Evolutionary conservation across 2,888 invertebrate genomes (phyloP).

Genomic region (Hymenopus coronatus): DNA sequence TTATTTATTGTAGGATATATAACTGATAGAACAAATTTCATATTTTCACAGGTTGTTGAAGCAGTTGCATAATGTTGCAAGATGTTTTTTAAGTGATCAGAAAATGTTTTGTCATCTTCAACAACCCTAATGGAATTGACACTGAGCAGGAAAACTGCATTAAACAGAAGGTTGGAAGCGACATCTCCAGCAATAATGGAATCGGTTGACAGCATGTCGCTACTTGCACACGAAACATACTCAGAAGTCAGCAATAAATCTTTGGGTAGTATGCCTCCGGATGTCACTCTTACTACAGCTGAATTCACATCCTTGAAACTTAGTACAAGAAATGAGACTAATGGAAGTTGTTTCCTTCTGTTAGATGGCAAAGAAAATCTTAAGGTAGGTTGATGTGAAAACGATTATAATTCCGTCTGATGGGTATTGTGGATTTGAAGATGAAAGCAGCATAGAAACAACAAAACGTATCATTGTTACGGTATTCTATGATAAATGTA

Average conservation of each 20-base stretch:
- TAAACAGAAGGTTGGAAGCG: neutral
- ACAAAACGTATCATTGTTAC: no score
- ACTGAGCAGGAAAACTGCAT: neutral
- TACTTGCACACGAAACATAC: constrained; percentile 29
- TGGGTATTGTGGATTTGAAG: no score
- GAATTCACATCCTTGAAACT: constrained; percentile 40
- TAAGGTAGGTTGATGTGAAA: constrained; percentile 42
- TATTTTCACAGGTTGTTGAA: neutral
- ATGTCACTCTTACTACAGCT: constrained; percentile 39
- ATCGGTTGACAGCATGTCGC: constrained; percentile 40
- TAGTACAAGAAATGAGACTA: constrained; percentile 31
- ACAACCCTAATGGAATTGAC: neutral
- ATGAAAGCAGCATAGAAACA: no score
- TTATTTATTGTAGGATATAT: no score
- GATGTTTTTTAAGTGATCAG: neutral
- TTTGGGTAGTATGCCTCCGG: constrained; percentile 36
- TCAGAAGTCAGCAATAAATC: constrained; percentile 22
- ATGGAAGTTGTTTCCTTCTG: constrained; percentile 53
- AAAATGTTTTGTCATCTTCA: neutral
- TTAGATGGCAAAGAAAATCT: constrained; percentile 62
- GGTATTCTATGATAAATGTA: no score
- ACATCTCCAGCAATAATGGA: constrained; percentile 41
- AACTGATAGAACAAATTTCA: no score
- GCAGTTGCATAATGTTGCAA: neutral
- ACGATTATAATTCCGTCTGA: no score